phyloP scores from a whole-genome alignment of 2,797 vertebrate genomes.

The Malacoraja senta region DNA sequence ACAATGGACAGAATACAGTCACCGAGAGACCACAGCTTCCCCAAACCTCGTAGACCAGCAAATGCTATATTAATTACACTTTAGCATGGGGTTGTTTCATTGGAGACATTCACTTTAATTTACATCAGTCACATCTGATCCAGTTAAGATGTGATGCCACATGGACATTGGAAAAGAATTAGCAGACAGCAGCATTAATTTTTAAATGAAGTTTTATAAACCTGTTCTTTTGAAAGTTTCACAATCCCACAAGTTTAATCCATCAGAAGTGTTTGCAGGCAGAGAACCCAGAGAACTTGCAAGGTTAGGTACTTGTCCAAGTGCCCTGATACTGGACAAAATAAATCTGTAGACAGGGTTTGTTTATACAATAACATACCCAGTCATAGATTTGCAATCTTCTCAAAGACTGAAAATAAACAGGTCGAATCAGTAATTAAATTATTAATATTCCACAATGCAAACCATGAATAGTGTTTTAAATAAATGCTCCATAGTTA shows the following conservation, averaged over 20 bases:
- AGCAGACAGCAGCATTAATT: constrained; percentile 56
- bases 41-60: constrained; percentile 47
- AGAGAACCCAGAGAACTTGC: background rate
- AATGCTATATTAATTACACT: constrained; percentile 78
- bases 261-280: background rate
- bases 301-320: background rate
- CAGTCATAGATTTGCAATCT: constrained; percentile 4
- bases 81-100: constrained; percentile 78
- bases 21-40: background rate
- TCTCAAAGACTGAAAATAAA: background rate
- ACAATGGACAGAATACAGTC: constrained; percentile 24
- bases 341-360: background rate
- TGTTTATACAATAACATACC: background rate
- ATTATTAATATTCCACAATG: background rate
- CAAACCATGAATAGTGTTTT: background rate
- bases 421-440: background rate
- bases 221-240: constrained; percentile 37
- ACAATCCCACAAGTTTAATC: constrained; percentile 26
- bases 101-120: constrained; percentile 69
- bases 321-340: background rate
- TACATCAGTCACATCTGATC: constrained; percentile 62
- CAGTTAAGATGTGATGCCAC: constrained; percentile 54
- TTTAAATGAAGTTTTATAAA: constrained; percentile 11
- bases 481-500: background rate
- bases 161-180: constrained; percentile 52